phyloP scores from a whole-genome alignment of 2,888 invertebrate genomes.

The Craniophora ligustri region DNA sequence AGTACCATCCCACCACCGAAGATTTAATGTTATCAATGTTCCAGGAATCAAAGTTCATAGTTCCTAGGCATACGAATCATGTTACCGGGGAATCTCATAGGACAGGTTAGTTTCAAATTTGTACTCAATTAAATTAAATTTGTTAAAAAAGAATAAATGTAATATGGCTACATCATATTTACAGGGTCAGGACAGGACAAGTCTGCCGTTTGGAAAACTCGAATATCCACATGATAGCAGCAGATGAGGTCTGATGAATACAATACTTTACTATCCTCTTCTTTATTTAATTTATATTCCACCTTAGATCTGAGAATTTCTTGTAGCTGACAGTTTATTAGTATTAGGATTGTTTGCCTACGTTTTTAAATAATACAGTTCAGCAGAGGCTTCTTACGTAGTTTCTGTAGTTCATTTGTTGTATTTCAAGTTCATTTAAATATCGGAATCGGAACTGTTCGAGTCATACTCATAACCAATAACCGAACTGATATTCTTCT shows the following conservation, averaged over 20 bases:
- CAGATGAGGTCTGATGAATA: conserved; percentile 56
- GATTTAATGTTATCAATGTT: conserved; percentile 85
- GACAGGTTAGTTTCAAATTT: conserved; percentile 70
- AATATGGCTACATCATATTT: conserved; percentile 52
- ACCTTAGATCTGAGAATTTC: conserved; percentile 78
- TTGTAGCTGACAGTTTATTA: conserved; percentile 68
- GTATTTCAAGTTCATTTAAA: conserved; percentile 30
- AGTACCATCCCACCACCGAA: conserved; percentile 84
- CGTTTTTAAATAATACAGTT: conserved; percentile 17
- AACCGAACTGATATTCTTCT: conserved; percentile 3
- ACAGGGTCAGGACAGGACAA: conserved; percentile 85
- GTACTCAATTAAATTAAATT: too few relatives aligned
- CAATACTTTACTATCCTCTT: conserved; percentile 57
- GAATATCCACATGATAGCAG: conserved; percentile 85
- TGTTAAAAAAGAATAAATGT: too few relatives aligned
- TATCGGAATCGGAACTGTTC: conserved; percentile 2
- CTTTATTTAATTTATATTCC: conserved; percentile 68
- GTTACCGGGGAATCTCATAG: conserved; percentile 80
- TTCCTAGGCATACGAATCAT: conserved; percentile 77
- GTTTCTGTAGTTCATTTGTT: conserved; percentile 51
- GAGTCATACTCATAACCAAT: conserved; percentile 1
- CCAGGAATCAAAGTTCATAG: conserved; percentile 83
- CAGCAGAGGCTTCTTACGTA: conserved; percentile 54
- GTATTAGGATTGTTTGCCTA: conserved; percentile 33
- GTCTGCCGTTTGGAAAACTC: conserved; percentile 84